A percentile compares a stretch with the other conserved stretches of the same genome.
Conservation (phyloP, 2,888 invertebrate genomes). For the Synanthedon vespiformis region DNA sequence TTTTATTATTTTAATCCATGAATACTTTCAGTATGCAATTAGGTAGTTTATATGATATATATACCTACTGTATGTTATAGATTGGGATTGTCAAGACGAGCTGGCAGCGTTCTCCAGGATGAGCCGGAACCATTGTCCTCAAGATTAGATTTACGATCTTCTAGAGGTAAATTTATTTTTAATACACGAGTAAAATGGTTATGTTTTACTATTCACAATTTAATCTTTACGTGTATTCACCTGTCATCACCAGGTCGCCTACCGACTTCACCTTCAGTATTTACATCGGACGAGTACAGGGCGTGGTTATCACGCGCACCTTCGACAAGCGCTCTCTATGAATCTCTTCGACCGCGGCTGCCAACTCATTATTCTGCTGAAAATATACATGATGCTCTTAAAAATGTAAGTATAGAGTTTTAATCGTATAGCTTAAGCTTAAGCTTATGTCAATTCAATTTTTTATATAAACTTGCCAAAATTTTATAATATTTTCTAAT, state of each 20-base stretch:
- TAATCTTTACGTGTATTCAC: background rate
- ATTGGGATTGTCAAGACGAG: constrained; percentile 51
- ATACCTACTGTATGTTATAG: constrained; percentile 15
- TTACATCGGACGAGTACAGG: constrained; percentile 92
- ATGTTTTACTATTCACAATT: background rate
- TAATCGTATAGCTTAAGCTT: too few relatives aligned
- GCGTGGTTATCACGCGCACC: constrained; percentile 93
- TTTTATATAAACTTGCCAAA: too few relatives aligned
- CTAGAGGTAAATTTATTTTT: constrained; percentile 39
- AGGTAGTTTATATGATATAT: background rate
- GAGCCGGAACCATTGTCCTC: constrained; percentile 62
- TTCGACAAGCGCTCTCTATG: constrained; percentile 93
- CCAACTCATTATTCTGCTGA: constrained; percentile 88
- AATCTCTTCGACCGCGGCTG: constrained; percentile 86
- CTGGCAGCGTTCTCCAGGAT: constrained; percentile 59
- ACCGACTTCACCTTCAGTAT: constrained; percentile 72
- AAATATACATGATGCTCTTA: constrained; percentile 87
- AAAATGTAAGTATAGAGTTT: constrained; percentile 74
- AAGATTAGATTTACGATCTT: constrained; percentile 61
- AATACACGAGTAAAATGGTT: background rate
- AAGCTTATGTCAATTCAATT: too few relatives aligned
- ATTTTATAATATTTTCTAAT: too few relatives aligned
- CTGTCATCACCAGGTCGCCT: constrained; percentile 39
- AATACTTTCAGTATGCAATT: background rate
- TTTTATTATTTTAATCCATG: background rate